phyloP scores from a whole-genome alignment of 2,113 vertebrate genomes.

The Chionis minor region DNA sequence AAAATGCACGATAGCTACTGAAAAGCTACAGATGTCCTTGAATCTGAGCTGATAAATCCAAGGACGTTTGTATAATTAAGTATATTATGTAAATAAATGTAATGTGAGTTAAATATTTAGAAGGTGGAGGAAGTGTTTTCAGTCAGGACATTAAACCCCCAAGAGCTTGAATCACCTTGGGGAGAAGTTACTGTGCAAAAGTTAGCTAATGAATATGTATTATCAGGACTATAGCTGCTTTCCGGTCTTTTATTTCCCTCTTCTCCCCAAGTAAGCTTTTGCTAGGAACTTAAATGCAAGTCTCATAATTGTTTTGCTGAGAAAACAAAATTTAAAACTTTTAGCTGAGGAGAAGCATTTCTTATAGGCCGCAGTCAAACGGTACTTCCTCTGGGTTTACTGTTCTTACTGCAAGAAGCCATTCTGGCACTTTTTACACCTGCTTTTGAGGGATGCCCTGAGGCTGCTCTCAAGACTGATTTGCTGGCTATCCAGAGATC shows the following conservation, averaged over 20 bases:
- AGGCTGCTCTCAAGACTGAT: background rate
- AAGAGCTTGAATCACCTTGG: background rate
- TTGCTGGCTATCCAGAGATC: background rate
- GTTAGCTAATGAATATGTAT: background rate
- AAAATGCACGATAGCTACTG: background rate
- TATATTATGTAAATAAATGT: slow-evolving; percentile 29
- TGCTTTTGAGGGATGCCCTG: background rate
- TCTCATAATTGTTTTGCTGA: background rate
- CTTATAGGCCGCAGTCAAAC: background rate
- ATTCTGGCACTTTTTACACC: background rate
- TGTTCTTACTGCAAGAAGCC: background rate
- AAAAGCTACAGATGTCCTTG: background rate
- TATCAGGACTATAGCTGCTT: background rate
- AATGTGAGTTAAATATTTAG: slow-evolving; percentile 8
- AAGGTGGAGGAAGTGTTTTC: background rate
- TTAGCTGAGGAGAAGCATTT: background rate
- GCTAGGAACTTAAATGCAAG: background rate
- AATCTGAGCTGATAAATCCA: background rate
- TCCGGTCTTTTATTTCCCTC: background rate
- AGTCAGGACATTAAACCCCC: background rate
- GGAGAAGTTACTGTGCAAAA: background rate
- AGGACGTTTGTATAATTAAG: background rate
- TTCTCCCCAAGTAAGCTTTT: background rate
- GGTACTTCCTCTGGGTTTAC: background rate
- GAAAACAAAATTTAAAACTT: background rate